Evolutionary conservation across 2,888 invertebrate species (phyloP), one percentile per base, ranked within the genome.

Genomic region (Eristalis pertinax): DNA sequence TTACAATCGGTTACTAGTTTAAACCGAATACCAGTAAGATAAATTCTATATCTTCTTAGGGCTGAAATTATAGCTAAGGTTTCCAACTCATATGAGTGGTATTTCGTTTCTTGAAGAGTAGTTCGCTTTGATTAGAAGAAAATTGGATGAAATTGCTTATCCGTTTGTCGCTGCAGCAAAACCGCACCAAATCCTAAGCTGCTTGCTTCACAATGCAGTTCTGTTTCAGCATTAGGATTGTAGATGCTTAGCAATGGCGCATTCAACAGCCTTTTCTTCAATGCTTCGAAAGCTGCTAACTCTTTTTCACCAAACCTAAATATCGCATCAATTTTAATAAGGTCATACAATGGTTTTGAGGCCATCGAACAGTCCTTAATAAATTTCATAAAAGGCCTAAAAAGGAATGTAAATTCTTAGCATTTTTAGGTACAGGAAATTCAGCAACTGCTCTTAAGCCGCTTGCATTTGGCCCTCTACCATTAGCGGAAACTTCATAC

Each of bases 1-100:
- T 26, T 26, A 26, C 26, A 26, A 4, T 26, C 26, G 26, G 26
- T 26, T 26, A 26, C 26, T 26, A 26, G 1, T 26, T 26, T 26
- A 26, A 90, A 90, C 58, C 68, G 63, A 5, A 89, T 82, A 0
- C 90, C 90, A 0, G 75, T 13, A 19, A 91, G 58, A 88, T 90
- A 90, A 29, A 88, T 73, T 4, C 88, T 79, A 67, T 90, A 90
- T 38, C 89, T 68, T 70, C 90, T 76, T 10, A 91, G 63, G 0
- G 91, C 84, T 2, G 26, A 26, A 26, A 4, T 26, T 26, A 26
- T 26, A 1, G 26, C 26, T 26, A 26, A 26, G 26, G 76, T 89
- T 89, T 91, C 91, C 8, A 91, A 68, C 63, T 91, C 91, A 84
- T 88, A 91, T 65, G 90, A 90, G 64, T 91, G 90, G 68, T 89